phyloP scores from a whole-genome alignment of 2,113 vertebrate genomes.

The Petaurus breviceps region DNA sequence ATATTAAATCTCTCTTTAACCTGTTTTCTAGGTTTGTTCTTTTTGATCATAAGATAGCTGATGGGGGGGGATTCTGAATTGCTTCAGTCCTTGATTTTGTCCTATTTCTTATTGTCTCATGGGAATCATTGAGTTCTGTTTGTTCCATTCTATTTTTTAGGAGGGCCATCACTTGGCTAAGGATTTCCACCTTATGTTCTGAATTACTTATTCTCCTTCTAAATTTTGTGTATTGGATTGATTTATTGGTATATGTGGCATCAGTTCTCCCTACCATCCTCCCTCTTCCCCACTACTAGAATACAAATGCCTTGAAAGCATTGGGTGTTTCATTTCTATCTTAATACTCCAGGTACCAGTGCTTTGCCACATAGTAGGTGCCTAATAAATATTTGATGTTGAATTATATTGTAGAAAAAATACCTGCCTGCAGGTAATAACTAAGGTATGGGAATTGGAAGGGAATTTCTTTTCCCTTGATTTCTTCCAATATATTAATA shows the following conservation, averaged over 20 bases:
- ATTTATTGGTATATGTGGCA: not conserved
- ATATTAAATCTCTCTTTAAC: not conserved
- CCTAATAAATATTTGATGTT: constrained; percentile 6
- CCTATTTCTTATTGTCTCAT: not conserved
- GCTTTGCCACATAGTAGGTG: not conserved
- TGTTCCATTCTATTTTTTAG: not conserved
- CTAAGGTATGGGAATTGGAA: not conserved
- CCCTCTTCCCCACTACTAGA: not conserved
- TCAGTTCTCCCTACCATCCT: not conserved
- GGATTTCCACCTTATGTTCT: not conserved
- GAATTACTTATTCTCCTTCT: not conserved
- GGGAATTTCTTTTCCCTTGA: not conserved
- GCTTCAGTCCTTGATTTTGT: not conserved
- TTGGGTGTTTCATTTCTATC: not conserved
- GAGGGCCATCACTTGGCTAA: not conserved
- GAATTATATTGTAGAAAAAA: not conserved
- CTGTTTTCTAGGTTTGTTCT: not conserved
- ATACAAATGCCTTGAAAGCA: not conserved
- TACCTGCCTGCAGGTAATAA: not conserved
- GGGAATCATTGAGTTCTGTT: not conserved
- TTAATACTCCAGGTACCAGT: not conserved
- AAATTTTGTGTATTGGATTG: not conserved
- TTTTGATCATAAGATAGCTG: not conserved
- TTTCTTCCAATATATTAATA: not conserved
- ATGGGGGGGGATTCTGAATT: accelerated